phyloP scores from a whole-genome alignment of 2,888 invertebrate genomes.

The Sesia apiformis region DNA sequence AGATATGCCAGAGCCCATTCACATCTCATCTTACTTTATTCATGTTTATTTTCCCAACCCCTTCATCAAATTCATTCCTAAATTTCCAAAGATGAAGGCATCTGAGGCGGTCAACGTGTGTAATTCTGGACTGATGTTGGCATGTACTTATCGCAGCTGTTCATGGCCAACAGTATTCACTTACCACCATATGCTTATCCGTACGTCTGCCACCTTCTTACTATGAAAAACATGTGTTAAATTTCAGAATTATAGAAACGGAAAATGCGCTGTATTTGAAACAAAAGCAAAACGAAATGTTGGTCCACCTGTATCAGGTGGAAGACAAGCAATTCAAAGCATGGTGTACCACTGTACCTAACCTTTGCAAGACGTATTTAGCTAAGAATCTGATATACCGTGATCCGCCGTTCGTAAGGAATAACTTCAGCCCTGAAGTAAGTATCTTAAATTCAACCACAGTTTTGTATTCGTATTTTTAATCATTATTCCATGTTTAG shows the following conservation, averaged over 20 bases:
- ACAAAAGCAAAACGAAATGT: conserved; percentile 79
- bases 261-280: conserved; percentile 72
- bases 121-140: no score
- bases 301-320: conserved; percentile 76
- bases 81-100: no score
- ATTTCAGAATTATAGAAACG: conserved; percentile 67
- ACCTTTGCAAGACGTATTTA: conserved; percentile 77
- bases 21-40: no score
- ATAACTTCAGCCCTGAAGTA: conserved; percentile 81
- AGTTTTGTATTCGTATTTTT: neutral
- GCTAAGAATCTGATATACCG: conserved; percentile 76
- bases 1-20: no score
- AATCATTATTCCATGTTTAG: conserved; percentile 37
- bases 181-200: no score
- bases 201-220: no score
- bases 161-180: no score
- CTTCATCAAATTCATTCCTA: no score
- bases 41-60: no score
- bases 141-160: no score
- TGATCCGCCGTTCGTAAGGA: conserved; percentile 67
- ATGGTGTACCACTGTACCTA: conserved; percentile 81
- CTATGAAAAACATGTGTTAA: neutral
- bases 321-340: conserved; percentile 77
- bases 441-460: conserved; percentile 2
- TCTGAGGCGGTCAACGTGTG: no score